phyloP scores from a whole-genome alignment of 2,113 vertebrate species.

The Castor canadensis region DNA sequence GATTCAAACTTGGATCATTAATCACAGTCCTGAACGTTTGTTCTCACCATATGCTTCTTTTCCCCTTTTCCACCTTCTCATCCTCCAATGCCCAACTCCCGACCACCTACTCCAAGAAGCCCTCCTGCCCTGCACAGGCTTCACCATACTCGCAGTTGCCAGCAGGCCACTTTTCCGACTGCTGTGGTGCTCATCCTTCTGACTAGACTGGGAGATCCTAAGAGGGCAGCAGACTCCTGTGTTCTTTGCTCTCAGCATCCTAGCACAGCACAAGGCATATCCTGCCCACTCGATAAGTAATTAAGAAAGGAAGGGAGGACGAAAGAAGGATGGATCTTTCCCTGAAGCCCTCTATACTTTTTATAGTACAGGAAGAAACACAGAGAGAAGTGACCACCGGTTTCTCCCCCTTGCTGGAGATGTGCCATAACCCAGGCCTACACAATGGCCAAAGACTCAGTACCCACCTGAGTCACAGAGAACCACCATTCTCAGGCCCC shows the following conservation, averaged over 20 bases:
- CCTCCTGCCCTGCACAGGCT: neutral
- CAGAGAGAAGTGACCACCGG: neutral
- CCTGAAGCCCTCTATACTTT: slow-evolving; percentile 47
- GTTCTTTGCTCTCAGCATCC: neutral
- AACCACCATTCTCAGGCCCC: neutral
- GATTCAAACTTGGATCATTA: neutral
- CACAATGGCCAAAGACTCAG: rapidly evolving
- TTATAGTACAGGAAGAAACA: neutral
- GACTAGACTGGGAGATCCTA: neutral
- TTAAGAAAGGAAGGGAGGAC: neutral
- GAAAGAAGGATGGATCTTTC: neutral
- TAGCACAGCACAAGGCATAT: neutral
- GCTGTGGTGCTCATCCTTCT: no score
- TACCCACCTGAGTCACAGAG: neutral
- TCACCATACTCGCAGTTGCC: neutral
- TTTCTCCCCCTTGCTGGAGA: neutral
- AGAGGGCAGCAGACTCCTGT: neutral
- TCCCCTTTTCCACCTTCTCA: no score
- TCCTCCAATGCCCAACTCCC: neutral
- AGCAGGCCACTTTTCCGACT: neutral
- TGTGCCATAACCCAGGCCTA: neutral
- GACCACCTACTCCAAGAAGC: neutral
- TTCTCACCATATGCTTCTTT: neutral
- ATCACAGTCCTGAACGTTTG: neutral
- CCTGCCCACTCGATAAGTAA: slow-evolving; percentile 41